Evolutionary conservation across 1,140 invertebrate genomes (phyloP), one percentile per base, ranked within the genome.

Genomic region (Ceratoteleas bidentatus): DNA sequence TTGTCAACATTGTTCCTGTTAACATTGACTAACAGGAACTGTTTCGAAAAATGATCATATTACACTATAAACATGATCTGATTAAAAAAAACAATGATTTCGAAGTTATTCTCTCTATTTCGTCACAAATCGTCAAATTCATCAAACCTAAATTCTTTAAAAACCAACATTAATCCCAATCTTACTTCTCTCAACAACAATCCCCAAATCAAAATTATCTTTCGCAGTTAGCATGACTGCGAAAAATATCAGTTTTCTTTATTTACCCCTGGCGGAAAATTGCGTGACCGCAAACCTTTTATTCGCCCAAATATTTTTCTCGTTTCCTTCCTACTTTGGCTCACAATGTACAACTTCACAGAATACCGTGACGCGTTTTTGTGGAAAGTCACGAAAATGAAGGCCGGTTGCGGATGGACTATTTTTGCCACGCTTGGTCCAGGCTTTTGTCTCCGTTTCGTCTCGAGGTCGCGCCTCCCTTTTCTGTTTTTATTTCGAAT

Each of bases 301-400:
- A 61, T 57, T 64, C 57, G 2, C 5, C 60, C 40, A 34, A 16
- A 11, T 40, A 9, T 40, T 40, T 40, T 40, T 6, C 10, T 40
- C 45, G 3, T 13, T 13, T 47, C 45, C 6, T 68, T 69, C 61
- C 62, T 69, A 40, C 43, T 70, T 70, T 34, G 14, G 15, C 56
- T 64, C 43, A 60, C 61, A 58, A 60, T 78, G 60, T 60, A 72
- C 66, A 58, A 64, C 74, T 50, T 8, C 34, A 15, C 57, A 65
- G 74, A 77, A 77, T 70, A 58, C 58, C 10, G 50, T 53, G 13
- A 34, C 60, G 49, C 9, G 36, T 52, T 70, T 61, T 69, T 57
- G 40, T 72, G 52, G 50, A 69, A 70, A 34, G 74, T 52, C 56
- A 62, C 58, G 52, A 57, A 77, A 77, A 58, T 69, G 74, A 77